These are phyloP conservation scores for Lepidurus packardi DNA, from an alignment of 1,140 invertebrate genomes.

Conservation along the genomic window DNA sequence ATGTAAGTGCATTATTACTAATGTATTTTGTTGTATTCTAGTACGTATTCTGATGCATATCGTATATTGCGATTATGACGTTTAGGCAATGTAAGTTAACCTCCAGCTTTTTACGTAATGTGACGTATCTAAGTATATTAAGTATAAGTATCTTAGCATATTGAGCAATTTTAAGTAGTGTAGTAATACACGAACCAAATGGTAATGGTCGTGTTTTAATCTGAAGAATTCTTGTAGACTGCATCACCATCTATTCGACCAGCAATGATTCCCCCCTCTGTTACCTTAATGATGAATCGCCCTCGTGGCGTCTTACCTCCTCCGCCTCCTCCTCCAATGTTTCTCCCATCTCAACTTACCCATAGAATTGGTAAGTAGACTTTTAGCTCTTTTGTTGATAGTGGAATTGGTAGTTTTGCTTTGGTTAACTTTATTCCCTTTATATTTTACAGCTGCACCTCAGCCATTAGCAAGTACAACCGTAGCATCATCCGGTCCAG, in stretches of 20 bases:
- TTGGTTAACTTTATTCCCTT: not conserved
- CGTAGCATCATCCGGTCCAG: not conserved
- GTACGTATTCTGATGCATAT: constrained; percentile 48
- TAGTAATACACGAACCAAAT: constrained; percentile 50
- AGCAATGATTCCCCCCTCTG: constrained; percentile 26
- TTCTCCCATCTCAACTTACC: constrained; percentile 56
- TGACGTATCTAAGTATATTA: not conserved
- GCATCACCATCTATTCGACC: constrained; percentile 1
- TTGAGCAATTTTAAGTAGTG: constrained; percentile 43
- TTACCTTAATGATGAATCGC: constrained; percentile 42
- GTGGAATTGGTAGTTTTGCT: not conserved
- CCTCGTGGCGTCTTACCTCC: constrained; percentile 40
- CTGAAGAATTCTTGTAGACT: constrained; percentile 39
- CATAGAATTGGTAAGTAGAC: constrained; percentile 38
- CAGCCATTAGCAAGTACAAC: not conserved
- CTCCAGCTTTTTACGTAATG: constrained; percentile 13
- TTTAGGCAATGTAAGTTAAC: constrained; percentile 56
- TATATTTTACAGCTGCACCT: not conserved
- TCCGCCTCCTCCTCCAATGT: constrained; percentile 46
- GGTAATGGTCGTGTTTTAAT: not conserved
- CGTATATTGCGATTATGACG: constrained; percentile 56
- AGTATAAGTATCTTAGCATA: constrained; percentile 1
- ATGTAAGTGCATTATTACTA: constrained; percentile 49
- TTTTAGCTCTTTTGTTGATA: constrained; percentile 23
- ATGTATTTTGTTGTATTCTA: constrained; percentile 28